Percentiles rank a stretch among this genome's conserved stretches.
Evolutionary conservation across 2,797 vertebrate species (phyloP).

Genomic region (Podargus strigoides): DNA sequence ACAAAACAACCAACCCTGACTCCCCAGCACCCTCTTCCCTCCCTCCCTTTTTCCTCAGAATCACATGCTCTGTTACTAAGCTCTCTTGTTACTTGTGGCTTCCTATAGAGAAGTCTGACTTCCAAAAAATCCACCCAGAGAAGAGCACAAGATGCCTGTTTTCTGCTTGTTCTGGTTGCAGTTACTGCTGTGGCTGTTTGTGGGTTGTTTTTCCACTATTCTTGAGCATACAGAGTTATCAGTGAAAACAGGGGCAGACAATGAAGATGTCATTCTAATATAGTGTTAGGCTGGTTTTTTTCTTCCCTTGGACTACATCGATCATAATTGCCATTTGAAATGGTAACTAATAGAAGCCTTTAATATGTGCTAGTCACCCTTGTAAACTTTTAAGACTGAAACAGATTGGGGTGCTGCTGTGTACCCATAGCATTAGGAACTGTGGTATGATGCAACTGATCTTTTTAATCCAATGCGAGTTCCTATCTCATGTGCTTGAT

Average conservation of each 20-base stretch:
- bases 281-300: not conserved
- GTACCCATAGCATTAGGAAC: not conserved
- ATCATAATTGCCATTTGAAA: not conserved
- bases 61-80: not conserved
- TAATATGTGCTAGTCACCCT: not conserved
- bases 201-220: not conserved
- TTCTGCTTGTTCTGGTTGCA: not conserved
- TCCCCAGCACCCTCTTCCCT: not conserved
- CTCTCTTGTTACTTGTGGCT: not conserved
- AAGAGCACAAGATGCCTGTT: not conserved
- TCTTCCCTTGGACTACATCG: not conserved
- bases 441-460: not conserved
- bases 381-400: not conserved
- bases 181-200: not conserved
- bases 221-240: not conserved
- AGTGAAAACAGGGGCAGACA: not conserved
- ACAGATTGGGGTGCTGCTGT: not conserved
- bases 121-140: not conserved
- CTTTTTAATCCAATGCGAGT: not conserved
- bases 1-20: not conserved
- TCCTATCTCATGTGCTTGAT: not conserved
- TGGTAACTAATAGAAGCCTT: not conserved
- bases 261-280: not conserved
- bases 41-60: not conserved
- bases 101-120: not conserved